These are phyloP conservation scores for Rhynchotus rufescens DNA, from an alignment of 2,797 vertebrate genomes.

Conservation along the genomic window DNA sequence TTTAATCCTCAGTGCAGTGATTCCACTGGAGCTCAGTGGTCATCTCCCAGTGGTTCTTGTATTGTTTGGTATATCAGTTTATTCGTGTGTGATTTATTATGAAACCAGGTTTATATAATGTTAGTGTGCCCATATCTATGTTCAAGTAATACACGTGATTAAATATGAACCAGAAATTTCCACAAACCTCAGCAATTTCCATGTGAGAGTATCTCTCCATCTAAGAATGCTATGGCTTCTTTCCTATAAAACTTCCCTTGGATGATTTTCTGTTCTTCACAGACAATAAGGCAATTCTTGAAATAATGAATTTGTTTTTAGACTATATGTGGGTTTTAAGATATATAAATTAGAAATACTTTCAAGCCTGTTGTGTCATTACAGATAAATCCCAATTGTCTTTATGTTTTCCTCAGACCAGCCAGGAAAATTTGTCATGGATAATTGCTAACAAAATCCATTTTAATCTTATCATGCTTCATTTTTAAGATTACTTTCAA, in stretches of 20 bases:
- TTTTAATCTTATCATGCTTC: not conserved
- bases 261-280: not conserved
- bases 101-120: not conserved
- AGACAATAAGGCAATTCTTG: not conserved
- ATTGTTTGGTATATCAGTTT: not conserved
- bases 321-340: not conserved
- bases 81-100: not conserved
- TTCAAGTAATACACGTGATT: not conserved
- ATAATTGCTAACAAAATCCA: not conserved
- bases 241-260: not conserved
- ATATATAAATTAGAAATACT: not conserved
- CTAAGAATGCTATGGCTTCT: not conserved
- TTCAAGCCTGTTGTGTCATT: not conserved
- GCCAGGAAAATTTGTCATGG: not conserved
- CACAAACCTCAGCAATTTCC: not conserved
- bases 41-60: not conserved
- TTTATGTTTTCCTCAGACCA: not conserved
- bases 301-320: not conserved
- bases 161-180: not conserved
- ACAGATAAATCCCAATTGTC: not conserved
- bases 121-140: not conserved
- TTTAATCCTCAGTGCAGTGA: not conserved
- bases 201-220: not conserved
- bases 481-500: not conserved
- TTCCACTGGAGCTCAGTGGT: fast-evolving